Evolutionary conservation across 2,113 vertebrate genomes (phyloP), one percentile per base, ranked within the genome.

Genomic region (Strigops habroptila): DNA sequence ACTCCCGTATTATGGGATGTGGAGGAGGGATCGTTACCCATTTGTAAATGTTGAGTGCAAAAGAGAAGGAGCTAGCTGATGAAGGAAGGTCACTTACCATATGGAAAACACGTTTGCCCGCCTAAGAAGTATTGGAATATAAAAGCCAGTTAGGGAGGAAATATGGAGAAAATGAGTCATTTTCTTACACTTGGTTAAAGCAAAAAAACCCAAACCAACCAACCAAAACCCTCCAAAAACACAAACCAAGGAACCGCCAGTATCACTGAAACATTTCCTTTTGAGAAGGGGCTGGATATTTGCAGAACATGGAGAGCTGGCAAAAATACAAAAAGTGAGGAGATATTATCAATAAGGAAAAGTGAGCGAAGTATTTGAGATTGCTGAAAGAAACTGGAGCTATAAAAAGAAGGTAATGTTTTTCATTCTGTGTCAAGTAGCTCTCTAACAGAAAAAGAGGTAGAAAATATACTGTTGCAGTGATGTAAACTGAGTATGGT

Each of bases 141-240:
- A 71, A 81, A 86, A 88, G 22, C 19, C 21, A 30, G 10, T 46
- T 75, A 46, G 14, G 19, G 28, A 52, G 13, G n/a, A 85, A 92
- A 67, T 57, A 16, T 0, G 1, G 31, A 49, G 10, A 44, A 80
- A 57, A 62, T 9, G n/a, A 27, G 6, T 24, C 0, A 0, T 39
- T 68, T 84, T 86, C 11, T 86, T 93, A 18, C 1, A 14, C 14
- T 60, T 78, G 23, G 7, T 43, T 78, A 84, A 81, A 88, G 22
- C 21, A 43, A 59, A 70, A 70, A 86, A 68, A 12, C 0, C 37
- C 35, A 90, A 74, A 10, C 14, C 14, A 81, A 53, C 6, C 14
- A 71, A 95, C 1, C 30, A 71, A 95, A 92, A 12, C 4, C 14
- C 28, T 86, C 7, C 14, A 76, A 22, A 91, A 76, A n/a, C 31